Percentiles rank a stretch among this genome's conserved stretches.
Evolutionary conservation across 2,888 invertebrate genomes (phyloP).

Genomic region (Drosophila falleni): DNA sequence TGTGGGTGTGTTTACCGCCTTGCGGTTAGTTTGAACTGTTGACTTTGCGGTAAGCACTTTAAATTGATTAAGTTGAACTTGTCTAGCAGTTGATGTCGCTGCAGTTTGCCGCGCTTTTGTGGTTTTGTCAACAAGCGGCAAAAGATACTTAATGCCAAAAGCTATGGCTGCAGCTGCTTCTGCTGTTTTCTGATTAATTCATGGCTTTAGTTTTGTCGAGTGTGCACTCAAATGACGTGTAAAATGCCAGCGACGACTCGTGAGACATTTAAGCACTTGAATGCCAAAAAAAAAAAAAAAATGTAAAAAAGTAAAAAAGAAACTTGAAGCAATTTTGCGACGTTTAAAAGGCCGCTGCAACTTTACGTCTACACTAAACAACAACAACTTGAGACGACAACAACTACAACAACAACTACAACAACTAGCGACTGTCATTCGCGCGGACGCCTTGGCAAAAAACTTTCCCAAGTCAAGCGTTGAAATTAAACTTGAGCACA

Average conservation of each 20-base stretch:
- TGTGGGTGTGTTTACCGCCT: slow-evolving; percentile 52
- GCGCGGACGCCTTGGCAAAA: slow-evolving; percentile 21
- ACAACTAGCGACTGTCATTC: slow-evolving; percentile 23
- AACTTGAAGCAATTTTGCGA: slow-evolving; percentile 69
- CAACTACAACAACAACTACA: not conserved
- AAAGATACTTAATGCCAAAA: slow-evolving; percentile 67
- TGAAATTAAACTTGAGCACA: slow-evolving; percentile 75
- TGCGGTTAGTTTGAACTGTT: slow-evolving; percentile 80
- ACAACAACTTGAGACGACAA: not conserved
- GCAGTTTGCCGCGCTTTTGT: slow-evolving; percentile 30
- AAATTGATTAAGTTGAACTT: slow-evolving; percentile 81
- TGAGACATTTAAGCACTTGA: slow-evolving; percentile 80
- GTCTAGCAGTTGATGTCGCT: slow-evolving; percentile 64
- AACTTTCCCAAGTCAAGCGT: slow-evolving; percentile 77
- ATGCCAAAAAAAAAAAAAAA: slow-evolving; percentile 63
- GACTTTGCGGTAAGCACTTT: slow-evolving; percentile 77
- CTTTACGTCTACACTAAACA: slow-evolving; percentile 19
- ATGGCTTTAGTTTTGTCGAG: slow-evolving; percentile 49
- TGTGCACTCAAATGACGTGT: slow-evolving; percentile 64
- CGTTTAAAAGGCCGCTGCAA: slow-evolving; percentile 64
- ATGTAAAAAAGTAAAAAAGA: slow-evolving; percentile 27
- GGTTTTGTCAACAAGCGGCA: slow-evolving; percentile 17
- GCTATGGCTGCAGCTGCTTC: slow-evolving; percentile 37
- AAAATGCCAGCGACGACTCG: slow-evolving; percentile 62
- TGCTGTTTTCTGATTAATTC: slow-evolving; percentile 72